Conservation (phyloP, 2,888 invertebrate species). For the Mesodorylaimus sp. region DNA sequence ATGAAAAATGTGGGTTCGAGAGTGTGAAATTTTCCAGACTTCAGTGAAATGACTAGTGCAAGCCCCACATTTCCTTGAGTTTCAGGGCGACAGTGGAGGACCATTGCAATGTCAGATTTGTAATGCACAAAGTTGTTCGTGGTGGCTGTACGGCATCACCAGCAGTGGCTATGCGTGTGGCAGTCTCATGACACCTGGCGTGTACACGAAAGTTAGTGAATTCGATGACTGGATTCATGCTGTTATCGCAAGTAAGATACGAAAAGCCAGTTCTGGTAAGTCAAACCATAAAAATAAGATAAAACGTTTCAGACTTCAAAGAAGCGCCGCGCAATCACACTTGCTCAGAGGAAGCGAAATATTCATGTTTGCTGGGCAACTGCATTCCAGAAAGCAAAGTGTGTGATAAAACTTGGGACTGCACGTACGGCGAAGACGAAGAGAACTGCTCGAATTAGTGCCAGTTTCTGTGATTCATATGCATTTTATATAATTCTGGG, state of each 20-base stretch:
- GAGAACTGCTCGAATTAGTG: constrained; percentile 18
- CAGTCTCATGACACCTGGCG: constrained; percentile 7
- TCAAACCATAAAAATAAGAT: too few species aligned
- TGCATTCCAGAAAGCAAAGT: constrained; percentile 40
- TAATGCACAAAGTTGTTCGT: too few species aligned
- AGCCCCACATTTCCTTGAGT: not conserved
- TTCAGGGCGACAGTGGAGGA: constrained; percentile 8
- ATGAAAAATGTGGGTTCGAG: too few species aligned
- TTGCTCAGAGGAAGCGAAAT: too few species aligned
- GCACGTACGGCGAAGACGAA: constrained; percentile 19
- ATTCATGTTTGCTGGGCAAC: constrained; percentile 42
- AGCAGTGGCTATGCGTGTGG: constrained; percentile 8
- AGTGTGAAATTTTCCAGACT: too few species aligned
- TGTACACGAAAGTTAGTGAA: not conserved
- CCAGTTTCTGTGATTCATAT: too few species aligned
- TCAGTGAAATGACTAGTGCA: not conserved
- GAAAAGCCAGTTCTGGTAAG: too few species aligned
- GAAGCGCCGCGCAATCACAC: too few species aligned
- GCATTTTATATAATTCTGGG: too few species aligned
- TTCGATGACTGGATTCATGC: not conserved
- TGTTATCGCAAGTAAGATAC: too few species aligned
- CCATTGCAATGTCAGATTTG: not conserved
- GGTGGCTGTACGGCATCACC: not conserved
- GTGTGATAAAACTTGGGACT: constrained; percentile 21
- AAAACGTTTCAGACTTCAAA: too few species aligned